Evolutionary conservation across 2,113 vertebrate genomes (phyloP), one percentile per base, ranked within the genome.

Genomic region (Cochlearius cochlearius): DNA sequence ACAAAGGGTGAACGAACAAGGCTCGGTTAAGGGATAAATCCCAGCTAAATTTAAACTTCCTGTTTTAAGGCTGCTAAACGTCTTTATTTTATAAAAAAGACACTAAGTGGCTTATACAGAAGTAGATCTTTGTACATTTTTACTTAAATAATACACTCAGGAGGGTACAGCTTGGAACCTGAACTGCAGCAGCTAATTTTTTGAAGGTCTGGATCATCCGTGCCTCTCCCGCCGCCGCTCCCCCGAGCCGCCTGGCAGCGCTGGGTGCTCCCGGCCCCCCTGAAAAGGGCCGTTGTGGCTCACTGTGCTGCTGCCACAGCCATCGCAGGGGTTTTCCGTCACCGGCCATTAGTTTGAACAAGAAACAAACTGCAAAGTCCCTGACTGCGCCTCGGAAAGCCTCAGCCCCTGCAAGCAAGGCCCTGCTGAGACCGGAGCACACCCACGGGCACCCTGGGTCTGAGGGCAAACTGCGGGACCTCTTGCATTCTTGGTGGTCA

Each of bases 21-120:
- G 82, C 66, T 87, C 1, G 10, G 83, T 84, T 91, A 80, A 94
- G 41, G 95, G 87, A 95, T 94, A 94, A 89, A 95, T 94, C 91
- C 69, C 86, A 91, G 96, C 92, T 95, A 96, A 94, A 97, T 92
- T 96, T 97, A 94, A 95, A 96, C 88, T 95, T 97, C 91, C 95
- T 94, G 86, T 81, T 93, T 66, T 68, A 94, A 84, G 81, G 49
- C 83, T 87, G 73, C 52, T 94, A 76, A 80, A 90, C 19, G 25
- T 69, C n/a, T 36, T 29, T 32, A n/a, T 82, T 34, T 21, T 26
- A 34, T 52, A 16, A 6, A 43, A 68, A 75, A n/a, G 25, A 49
- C 34, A 36, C 49, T 3, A 49, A 69, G 32, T 32, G 27, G 23
- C 59, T 73, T 66, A 34, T 47, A n/a, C 58, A 74, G 73, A 77